Base-by-base conservation (phyloP, 2,113 vertebrate species). In the Excalfactoria chinensis region DNA sequence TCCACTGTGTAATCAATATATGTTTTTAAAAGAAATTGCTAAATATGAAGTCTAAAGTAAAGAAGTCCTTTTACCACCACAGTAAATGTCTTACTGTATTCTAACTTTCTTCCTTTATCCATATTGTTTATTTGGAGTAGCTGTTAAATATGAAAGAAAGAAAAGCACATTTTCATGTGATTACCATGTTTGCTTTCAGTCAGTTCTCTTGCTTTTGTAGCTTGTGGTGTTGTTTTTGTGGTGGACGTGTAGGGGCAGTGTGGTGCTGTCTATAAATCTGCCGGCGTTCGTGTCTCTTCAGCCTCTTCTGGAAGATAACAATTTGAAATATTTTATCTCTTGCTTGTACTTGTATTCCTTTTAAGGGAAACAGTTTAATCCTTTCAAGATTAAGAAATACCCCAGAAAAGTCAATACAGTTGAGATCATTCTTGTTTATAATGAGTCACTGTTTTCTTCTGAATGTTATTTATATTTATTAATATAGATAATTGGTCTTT, bases 191-290 rank as follows among this genome's bases (percentile, higher is more conserved):
- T 66, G 37, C 69, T 84, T 69, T 92, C 11, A 49, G 17, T 63
- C 11, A 69, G 20, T 77, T 55, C 35, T 59, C 55, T 23, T 8
- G 12, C 26, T 6, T 66, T 10, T 19, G 25, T 14, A 90, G 76
- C 44, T 90, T 44, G 37, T 88, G 56, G 12, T 98, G 98, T 84
- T 97, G 91, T 97, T 97, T 97, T 90, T 64, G 49, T 58, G 82
- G 43, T 91, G 93, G 95, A 96, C 97, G 3, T 95, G 87, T 86
- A 98, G 98, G 97, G 98, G 98, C 98, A 98, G 94, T 97, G 88
- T 95, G 88, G 95, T 92, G 94, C 96, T 96, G 81, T 86, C 34
- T 87, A 89, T 95, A 90, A 81, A 77, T 84, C 46, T 83, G 46
- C 6, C 30, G 69, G 43, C 34, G 18, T 84, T 75, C 84, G 86